Evolutionary conservation across 2,888 invertebrate species (phyloP), one percentile per base, ranked within the genome.

Genomic region (Lasioglossum calceatum): DNA sequence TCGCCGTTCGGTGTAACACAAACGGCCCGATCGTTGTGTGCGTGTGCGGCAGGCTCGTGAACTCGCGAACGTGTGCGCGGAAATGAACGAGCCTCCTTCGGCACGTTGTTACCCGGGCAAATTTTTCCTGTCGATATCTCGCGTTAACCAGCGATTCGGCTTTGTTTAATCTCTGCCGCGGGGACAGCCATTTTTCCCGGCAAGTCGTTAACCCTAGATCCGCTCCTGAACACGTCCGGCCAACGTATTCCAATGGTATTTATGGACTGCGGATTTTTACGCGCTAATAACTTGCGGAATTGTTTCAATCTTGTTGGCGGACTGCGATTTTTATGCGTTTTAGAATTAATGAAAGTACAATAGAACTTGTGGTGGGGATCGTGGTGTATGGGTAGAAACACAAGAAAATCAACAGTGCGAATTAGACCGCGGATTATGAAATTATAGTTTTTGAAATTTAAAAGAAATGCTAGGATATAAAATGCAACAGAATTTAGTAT

Each of bases 1-100:
- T 76, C 75, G 72, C 72, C 79, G 84, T 39, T 67, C 81, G 81
- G 71, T 64, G 61, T 39, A 76, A 71, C 76, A n/a, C 67, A 77
- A 88, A 79, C 79, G 81, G 70, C 70, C 77, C 58, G 12, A 12
- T 42, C 23, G 7, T 10, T 32, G 7, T 4, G 44, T 64, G 27
- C 1, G 44, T 39, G 77, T 14, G 70, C 19, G 50, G 23, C 19
- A 16, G 32, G 32, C 32, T 64, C 32, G 32, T 16, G 32, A 0
- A 7, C 7, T 7, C 3, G 16, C 32, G 32, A 32, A 32, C 64
- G 32, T 64, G 64, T 5, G 44, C 32, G 78, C n/a, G 58, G 47
- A 42, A 77, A 79, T 71, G 71, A 47, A 83, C 47, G 54, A 83
- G 74, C 27, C 78, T 47, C 39, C 61, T 36, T 54, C 54, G 42